A percentile compares a stretch with the other conserved stretches of the same genome.
phyloP scores from a whole-genome alignment of 1,140 invertebrate species.

The Cecropterus lyciades region DNA sequence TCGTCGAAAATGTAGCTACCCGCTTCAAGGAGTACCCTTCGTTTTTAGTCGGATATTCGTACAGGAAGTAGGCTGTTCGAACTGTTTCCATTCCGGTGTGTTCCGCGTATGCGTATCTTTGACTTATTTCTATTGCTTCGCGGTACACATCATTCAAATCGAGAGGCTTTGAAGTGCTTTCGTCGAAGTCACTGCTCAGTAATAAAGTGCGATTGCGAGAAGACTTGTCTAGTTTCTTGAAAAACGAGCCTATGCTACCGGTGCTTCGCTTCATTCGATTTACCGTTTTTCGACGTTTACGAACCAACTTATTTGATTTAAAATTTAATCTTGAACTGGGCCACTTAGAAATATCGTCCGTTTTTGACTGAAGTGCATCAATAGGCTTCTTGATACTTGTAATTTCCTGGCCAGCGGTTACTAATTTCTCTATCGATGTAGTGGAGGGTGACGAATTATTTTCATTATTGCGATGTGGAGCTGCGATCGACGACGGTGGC shows the following conservation, averaged over 20 bases:
- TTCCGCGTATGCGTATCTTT: conserved; percentile 39
- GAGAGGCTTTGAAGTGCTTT: background rate
- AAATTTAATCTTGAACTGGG: background rate
- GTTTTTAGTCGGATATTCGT: conserved; percentile 38
- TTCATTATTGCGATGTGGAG: background rate
- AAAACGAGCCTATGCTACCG: background rate
- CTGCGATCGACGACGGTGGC: conserved; percentile 4
- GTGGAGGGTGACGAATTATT: background rate
- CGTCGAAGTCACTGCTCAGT: conserved; percentile 10
- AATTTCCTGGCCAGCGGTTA: background rate
- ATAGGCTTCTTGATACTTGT: background rate
- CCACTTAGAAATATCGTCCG: background rate
- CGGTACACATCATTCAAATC: conserved; percentile 38
- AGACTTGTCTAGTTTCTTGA: conserved; percentile 18
- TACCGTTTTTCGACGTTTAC: conserved; percentile 5
- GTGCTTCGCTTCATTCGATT: conserved; percentile 12
- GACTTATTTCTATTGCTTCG: conserved; percentile 42
- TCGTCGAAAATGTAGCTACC: conserved; percentile 42
- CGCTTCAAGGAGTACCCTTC: conserved; percentile 36
- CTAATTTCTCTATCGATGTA: conserved; percentile 4
- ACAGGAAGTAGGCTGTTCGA: conserved; percentile 41
- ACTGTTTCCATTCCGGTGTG: conserved; percentile 23
- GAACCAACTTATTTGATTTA: background rate
- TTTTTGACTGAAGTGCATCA: background rate
- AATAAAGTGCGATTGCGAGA: conserved; percentile 9